Percentiles rank a stretch among this genome's conserved stretches.
These are phyloP conservation scores for Spea hammondii DNA, from an alignment of 2,797 vertebrate genomes.

Conservation along the genomic window DNA sequence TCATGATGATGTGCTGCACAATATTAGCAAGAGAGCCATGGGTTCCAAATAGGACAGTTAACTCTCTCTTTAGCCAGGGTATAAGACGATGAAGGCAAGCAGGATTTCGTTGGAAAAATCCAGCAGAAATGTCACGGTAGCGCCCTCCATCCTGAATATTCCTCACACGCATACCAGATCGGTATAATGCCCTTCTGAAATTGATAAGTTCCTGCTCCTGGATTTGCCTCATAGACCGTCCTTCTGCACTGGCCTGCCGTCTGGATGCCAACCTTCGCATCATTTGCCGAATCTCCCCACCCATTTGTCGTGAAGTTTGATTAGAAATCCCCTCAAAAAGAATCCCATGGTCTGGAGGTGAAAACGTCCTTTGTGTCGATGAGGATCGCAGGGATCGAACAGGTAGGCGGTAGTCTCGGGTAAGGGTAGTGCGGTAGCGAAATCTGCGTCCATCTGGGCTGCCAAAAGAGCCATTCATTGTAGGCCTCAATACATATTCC, in stretches of 20 bases:
- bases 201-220: conserved; percentile 84
- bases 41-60: conserved; percentile 83
- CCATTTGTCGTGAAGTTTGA: conserved; percentile 59
- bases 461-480: conserved; percentile 77
- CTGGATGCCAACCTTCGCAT: conserved; percentile 74
- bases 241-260: conserved; percentile 74
- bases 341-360: conserved; percentile 78
- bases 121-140: conserved; percentile 83
- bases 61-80: conserved; percentile 90
- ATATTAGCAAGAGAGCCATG: conserved; percentile 87
- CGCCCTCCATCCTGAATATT: conserved; percentile 84
- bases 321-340: conserved; percentile 77
- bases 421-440: conserved; percentile 86
- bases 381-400: conserved; percentile 56
- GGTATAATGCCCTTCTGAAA: conserved; percentile 88
- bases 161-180: conserved; percentile 78
- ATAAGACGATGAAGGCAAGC: conserved; percentile 89
- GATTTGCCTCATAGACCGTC: conserved; percentile 70
- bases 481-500: conserved; percentile 77
- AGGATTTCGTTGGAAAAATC: conserved; percentile 87
- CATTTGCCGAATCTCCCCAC: conserved; percentile 75
- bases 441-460: conserved; percentile 79
- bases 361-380: conserved; percentile 64
- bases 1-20: conserved; percentile 91
- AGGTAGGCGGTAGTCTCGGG: conserved; percentile 67